Evolutionary conservation across 1,140 invertebrate species (phyloP).

Genomic region (Caenorhabditis inopinata): DNA sequence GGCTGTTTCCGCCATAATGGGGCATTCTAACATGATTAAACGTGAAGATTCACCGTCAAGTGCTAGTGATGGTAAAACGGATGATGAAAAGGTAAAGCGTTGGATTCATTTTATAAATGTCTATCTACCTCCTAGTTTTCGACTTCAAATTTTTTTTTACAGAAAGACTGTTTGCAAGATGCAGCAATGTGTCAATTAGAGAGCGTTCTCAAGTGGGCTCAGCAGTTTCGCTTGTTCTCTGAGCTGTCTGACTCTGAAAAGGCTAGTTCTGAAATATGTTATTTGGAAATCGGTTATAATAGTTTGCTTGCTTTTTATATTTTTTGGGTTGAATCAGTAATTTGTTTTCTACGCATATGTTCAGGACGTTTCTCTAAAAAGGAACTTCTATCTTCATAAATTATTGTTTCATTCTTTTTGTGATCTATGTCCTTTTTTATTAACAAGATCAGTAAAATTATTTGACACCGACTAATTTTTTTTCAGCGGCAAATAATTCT

Average conservation of each 20-base stretch:
- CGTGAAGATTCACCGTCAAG: slow-evolving; percentile 21
- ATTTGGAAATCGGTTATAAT: too few species aligned
- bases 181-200: not conserved
- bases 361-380: too few species aligned
- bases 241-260: not conserved
- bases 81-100: slow-evolving; percentile 33
- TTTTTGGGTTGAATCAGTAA: too few species aligned
- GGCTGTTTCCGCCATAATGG: slow-evolving; percentile 47
- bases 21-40: slow-evolving; percentile 66
- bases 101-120: not conserved
- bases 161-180: slow-evolving; percentile 3
- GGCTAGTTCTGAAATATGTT: not conserved
- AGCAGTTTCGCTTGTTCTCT: not conserved
- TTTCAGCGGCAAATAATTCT: slow-evolving; percentile 9
- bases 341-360: too few species aligned
- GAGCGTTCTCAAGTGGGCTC: not conserved
- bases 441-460: too few species aligned
- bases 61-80: slow-evolving; percentile 21
- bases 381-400: too few species aligned
- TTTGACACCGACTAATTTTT: too few species aligned
- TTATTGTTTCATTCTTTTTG: too few species aligned
- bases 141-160: too few species aligned
- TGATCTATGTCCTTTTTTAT: too few species aligned
- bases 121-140: not conserved
- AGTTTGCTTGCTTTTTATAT: too few species aligned